Percentiles rank a stretch among this genome's conserved stretches.
Conservation (phyloP, 2,888 invertebrate genomes). For the Meiosimyza platycephala region DNA sequence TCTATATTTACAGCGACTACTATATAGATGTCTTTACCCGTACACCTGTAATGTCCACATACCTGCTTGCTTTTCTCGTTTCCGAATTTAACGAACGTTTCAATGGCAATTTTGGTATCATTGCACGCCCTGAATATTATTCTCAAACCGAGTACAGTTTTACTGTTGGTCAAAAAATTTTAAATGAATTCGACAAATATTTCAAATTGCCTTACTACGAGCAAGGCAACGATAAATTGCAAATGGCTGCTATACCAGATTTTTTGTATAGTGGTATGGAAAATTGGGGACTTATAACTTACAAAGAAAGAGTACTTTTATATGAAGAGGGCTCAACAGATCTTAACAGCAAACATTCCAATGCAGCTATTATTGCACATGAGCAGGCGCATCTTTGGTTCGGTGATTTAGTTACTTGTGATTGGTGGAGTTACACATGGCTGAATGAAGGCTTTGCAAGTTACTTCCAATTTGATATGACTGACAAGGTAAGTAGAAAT, state of each 20-base stretch:
- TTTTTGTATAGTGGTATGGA: constrained; percentile 87
- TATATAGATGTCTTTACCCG: constrained; percentile 54
- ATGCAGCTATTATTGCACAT: constrained; percentile 69
- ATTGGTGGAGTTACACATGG: constrained; percentile 72
- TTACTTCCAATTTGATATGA: constrained; percentile 75
- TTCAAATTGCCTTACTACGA: constrained; percentile 75
- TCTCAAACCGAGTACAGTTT: constrained; percentile 76
- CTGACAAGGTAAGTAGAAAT: constrained; percentile 63
- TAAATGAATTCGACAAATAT: constrained; percentile 70
- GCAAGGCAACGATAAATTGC: constrained; percentile 74
- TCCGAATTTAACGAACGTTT: constrained; percentile 67
- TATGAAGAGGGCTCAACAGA: constrained; percentile 54
- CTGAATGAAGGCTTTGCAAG: constrained; percentile 76
- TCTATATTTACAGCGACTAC: constrained; percentile 45
- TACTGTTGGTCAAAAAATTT: constrained; percentile 43
- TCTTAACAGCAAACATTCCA: constrained; percentile 60
- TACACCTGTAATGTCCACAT: constrained; percentile 78
- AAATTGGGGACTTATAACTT: constrained; percentile 90
- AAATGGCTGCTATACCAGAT: constrained; percentile 82
- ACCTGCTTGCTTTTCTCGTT: constrained; percentile 84
- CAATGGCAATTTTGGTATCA: constrained; percentile 67
- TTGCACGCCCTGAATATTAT: constrained; percentile 75
- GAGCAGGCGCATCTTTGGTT: constrained; percentile 76
- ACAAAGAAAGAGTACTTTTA: constrained; percentile 63
- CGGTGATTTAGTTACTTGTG: constrained; percentile 71